Base-by-base conservation (phyloP, 2,797 vertebrate genomes). In the Remorina albescens region DNA sequence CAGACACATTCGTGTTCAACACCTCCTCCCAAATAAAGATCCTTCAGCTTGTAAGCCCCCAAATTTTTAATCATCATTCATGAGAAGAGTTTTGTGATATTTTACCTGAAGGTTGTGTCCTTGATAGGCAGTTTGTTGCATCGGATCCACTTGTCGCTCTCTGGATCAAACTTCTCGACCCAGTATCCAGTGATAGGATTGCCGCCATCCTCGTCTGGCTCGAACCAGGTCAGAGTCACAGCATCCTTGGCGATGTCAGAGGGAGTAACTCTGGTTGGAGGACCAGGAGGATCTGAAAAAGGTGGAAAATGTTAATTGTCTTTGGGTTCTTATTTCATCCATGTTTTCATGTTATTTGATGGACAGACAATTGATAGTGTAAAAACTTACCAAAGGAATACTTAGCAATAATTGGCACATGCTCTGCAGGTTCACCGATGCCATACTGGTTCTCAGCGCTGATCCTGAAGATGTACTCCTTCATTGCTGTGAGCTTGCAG, bases 371-470 rank as follows among this genome's bases (percentile, higher is more conserved):
- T 15, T 8, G 0, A 1, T 3, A 15, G 1, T 28, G 1, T n/a
- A 19, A 42, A 71, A 37, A 74, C 88, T 87, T 92, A 99, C 98
- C 98, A 68, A 99, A 99, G 44, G 95, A 94, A 85, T 97, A 99
- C 80, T 98, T 99, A n/a, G 98, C 98, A 74, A 94, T 73, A 71
- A 99, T 96, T 11, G 98, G 97, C n/a, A 42, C 67, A 25, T 98
- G 96, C 62, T 96, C 94, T 16, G 93, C 95, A 67, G 97, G 97
- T 51, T 95, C 94, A 0, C 98, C 97, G 34, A 99, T 91, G 65
- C 98, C 98, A 16, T 98, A 99, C 95, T 98, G 99, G 82, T 99
- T 99, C 92, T 99, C 98, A 74, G 98, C 98, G 58, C 96, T 97
- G 78, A 99, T 92, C 89, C 97, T 96, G 90, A 99, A 99, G 74